A percentile compares a stretch with the other conserved stretches of the same genome.
phyloP scores from a whole-genome alignment of 2,113 vertebrate genomes.

The Pampusana beccarii region DNA sequence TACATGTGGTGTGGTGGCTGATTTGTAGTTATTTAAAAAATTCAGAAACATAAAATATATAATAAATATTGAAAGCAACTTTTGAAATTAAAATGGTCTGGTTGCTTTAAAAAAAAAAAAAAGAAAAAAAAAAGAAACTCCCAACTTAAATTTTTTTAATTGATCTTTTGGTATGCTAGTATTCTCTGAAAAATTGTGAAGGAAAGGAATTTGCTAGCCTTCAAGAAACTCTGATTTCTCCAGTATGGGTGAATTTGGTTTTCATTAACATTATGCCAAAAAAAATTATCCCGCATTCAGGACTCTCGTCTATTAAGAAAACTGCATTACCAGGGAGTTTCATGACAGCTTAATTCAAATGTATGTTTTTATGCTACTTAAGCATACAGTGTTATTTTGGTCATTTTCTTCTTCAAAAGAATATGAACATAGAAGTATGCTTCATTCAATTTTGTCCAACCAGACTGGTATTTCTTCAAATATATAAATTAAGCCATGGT shows the following conservation, averaged over 20 bases:
- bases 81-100: neutral
- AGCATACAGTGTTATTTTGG: neutral
- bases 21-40: neutral
- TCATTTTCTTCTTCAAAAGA: slow-evolving; percentile 44
- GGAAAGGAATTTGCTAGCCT: neutral
- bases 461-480: neutral
- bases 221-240: neutral
- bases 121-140: no score
- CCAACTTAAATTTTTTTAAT: neutral
- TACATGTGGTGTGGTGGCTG: slow-evolving; percentile 32
- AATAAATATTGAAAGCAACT: neutral
- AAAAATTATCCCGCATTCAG: neutral
- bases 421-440: neutral
- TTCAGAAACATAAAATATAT: neutral
- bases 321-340: neutral
- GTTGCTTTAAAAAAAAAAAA: neutral
- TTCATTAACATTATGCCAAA: neutral
- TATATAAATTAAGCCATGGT: neutral
- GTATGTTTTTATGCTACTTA: neutral
- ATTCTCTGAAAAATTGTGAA: neutral
- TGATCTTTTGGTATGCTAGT: neutral
- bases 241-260: slow-evolving; percentile 31
- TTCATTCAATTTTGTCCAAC: neutral
- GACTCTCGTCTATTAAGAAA: neutral
- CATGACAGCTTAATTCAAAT: neutral